Evolutionary conservation across 2,113 vertebrate genomes (phyloP).

Genomic region (Leptosomus discolor): DNA sequence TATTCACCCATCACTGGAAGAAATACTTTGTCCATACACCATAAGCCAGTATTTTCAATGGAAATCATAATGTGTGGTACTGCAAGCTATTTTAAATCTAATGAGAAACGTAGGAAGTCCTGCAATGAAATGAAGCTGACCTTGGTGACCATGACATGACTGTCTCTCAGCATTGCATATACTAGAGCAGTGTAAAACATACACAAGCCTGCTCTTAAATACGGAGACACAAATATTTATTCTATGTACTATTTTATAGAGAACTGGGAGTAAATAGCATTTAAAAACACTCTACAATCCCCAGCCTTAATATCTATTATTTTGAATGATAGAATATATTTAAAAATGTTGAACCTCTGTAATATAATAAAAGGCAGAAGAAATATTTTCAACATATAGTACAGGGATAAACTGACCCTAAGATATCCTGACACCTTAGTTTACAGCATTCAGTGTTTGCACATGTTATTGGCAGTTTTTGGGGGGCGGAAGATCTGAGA

Average conservation of each 20-base stretch:
- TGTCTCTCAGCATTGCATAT: background rate
- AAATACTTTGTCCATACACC: background rate
- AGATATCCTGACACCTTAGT: background rate
- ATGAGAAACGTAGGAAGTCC: constrained; percentile 4
- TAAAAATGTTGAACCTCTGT: background rate
- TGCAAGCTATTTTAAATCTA: background rate
- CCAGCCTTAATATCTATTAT: background rate
- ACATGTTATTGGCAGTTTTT: background rate
- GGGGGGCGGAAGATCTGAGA: background rate
- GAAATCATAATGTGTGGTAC: background rate
- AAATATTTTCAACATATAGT: background rate
- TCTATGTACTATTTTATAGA: background rate
- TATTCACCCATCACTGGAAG: background rate
- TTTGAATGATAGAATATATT: background rate
- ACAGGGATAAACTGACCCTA: background rate
- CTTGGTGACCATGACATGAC: background rate
- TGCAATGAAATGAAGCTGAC: background rate
- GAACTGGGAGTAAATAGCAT: background rate
- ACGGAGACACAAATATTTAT: background rate
- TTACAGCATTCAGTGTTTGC: background rate
- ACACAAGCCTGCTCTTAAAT: background rate
- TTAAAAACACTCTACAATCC: background rate
- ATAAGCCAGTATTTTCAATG: background rate
- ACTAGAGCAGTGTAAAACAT: background rate
- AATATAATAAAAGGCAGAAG: background rate